Evolutionary conservation across 2,113 vertebrate genomes (phyloP), one percentile per base, ranked within the genome.

Genomic region (Regulus satrapa): DNA sequence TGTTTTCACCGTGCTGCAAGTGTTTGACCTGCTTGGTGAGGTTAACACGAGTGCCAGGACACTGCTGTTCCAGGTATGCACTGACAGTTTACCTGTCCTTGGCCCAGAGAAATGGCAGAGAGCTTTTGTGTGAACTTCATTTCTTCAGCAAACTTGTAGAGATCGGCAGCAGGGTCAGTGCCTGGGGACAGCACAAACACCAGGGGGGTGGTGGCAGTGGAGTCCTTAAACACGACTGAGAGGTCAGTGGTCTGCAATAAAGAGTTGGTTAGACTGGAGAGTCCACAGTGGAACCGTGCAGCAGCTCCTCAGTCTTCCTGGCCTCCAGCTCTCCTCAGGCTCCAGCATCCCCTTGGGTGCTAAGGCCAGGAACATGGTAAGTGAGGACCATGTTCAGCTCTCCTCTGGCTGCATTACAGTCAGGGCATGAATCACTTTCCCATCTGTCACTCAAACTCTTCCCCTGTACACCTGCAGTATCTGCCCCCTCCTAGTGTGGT

Each of bases 71-170:
- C 61, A 40, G 56, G 26, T 34, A 3, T 23, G 31, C 68, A 88
- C 34, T 4, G 2, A 61, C 49, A 86, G 49, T 64, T 96, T 71
- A 99, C 99, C 98, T 99, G 99, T 55, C 99, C 99, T 92, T 99
- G 99, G 25, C 99, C 99, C 49, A 99, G 97, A 52, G 99, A 99
- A 96, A 99, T 99, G 92, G 98, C 98, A 32, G 95, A 97, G 41
- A 99, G 97, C 92, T 99, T 99, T 69, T 98, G 98, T 49, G 99
- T 98, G 96, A 99, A 99, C 84, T 98, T 98, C 98, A 99, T 99
- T 94, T 98, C 97, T 88, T 99, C 99, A 26, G 99, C 98, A 97
- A 99, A 99, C 89, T 98, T 99, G 97, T 99, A 99, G 64, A 99
- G 98, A 94, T 99, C 98, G 0, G 98, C 98, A 40, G 99, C 98